These are phyloP conservation scores for Sarotherodon lohbergeri DNA, from an alignment of 2,113 vertebrate genomes.

Conservation along the genomic window DNA sequence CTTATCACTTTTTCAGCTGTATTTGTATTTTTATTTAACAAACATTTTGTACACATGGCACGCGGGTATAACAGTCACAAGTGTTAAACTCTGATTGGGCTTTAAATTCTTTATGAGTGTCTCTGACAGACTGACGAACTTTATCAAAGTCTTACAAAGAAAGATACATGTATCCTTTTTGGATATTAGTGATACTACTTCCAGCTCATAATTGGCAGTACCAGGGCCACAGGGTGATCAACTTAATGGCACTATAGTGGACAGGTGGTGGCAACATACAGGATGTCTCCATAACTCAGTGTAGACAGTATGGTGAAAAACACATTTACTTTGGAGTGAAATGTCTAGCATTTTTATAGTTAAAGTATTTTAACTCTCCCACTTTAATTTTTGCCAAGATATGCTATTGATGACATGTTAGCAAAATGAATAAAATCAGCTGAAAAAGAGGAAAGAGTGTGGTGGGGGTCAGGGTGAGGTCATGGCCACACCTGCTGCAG, in stretches of 20 bases:
- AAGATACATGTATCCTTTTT: background rate
- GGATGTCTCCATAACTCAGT: background rate
- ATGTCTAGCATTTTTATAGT: background rate
- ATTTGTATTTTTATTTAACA: background rate
- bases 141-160: background rate
- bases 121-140: background rate
- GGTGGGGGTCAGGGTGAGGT: constrained; percentile 48
- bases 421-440: background rate
- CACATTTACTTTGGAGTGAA: background rate
- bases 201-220: background rate
- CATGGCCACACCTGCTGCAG: constrained; percentile 73
- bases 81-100: background rate
- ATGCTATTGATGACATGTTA: background rate
- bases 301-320: background rate
- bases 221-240: background rate
- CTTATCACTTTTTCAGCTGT: background rate
- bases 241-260: background rate
- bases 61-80: background rate
- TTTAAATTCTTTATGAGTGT: background rate
- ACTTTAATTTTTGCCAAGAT: background rate
- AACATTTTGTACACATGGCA: background rate
- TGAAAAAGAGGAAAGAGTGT: background rate
- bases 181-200: background rate
- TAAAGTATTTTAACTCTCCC: background rate
- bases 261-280: background rate